Evolutionary conservation across 2,797 vertebrate species (phyloP), one percentile per base, ranked within the genome.

Genomic region (Clarias fuscus): DNA sequence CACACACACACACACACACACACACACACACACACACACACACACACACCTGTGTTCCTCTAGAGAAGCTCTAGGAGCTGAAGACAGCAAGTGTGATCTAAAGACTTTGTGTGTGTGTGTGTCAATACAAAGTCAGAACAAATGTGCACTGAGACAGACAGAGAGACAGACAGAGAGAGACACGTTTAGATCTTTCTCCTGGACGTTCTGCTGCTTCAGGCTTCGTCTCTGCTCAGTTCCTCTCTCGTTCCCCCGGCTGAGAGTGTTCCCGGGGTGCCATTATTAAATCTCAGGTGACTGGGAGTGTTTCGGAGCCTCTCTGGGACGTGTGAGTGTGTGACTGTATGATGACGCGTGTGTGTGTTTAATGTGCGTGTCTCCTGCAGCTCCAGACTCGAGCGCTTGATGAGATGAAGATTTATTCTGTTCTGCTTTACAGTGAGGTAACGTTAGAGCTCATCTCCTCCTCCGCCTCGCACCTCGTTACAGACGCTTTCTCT

Each of bases 381-480:
- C 43, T 43, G 43, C 72, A 48, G 3, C n/a, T 75, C 24, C 72
- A 75, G 73, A 76, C 48, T n/a, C 7, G 8, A 56, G 73, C 48
- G 6, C 43, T 76, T 76, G 64, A 40, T 62, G 43, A 43, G 43
- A 59, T 79, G 56, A 59, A 79, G 56, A 79, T 62, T 62, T 79
- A 62, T 79, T 59, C 56, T 62, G 58, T 24, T 62, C 77, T 58
- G 73, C n/a, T 76, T 92, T 99, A 99, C 93, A 98, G 97, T 91
- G 97, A 96, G 90, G 98, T 99, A 90, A 99, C 98, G 92, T 97
- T 97, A 37, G 96, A 97, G 90, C 99, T 97, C 0, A 96, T 97
- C 82, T 98, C 56, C 73, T 76, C 48, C 48, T 76, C 48, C 73
- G n/a, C 73, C 71, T 73, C 71, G 40, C 71, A 56, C 73, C 7